A percentile compares a stretch with the other conserved stretches of the same genome.
Evolutionary conservation across 2,113 vertebrate genomes (phyloP).

Genomic region (Microcebus lehilahytsara): DNA sequence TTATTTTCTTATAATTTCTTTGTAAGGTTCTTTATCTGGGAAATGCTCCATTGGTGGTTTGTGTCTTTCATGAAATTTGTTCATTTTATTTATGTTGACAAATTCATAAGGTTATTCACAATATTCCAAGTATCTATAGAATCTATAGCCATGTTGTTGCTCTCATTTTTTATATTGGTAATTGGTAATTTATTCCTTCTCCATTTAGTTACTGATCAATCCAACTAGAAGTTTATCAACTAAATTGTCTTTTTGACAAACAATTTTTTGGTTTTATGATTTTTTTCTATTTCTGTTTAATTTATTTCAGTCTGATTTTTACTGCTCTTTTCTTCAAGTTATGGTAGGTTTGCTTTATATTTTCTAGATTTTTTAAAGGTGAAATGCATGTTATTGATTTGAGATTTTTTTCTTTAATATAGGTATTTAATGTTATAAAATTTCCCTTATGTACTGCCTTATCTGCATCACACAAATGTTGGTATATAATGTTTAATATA

Average conservation of each 20-base stretch:
- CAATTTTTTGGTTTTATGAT: neutral
- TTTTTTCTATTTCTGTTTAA: neutral
- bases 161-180: neutral
- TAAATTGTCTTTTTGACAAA: neutral
- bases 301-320: neutral
- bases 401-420: neutral
- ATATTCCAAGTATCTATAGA: neutral
- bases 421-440: neutral
- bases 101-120: neutral
- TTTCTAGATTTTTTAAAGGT: neutral
- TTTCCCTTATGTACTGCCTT: neutral
- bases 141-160: neutral
- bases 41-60: neutral
- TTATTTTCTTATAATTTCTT: neutral
- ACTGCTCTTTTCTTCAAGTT: neutral
- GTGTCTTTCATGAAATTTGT: neutral
- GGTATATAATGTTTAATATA: neutral
- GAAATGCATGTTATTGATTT: neutral
- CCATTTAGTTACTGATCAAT: neutral
- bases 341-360: neutral
- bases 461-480: neutral
- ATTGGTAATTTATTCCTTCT: neutral
- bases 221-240: neutral
- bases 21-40: neutral
- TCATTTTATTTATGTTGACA: neutral